phyloP scores from a whole-genome alignment of 2,113 vertebrate genomes.

The Indri indri region DNA sequence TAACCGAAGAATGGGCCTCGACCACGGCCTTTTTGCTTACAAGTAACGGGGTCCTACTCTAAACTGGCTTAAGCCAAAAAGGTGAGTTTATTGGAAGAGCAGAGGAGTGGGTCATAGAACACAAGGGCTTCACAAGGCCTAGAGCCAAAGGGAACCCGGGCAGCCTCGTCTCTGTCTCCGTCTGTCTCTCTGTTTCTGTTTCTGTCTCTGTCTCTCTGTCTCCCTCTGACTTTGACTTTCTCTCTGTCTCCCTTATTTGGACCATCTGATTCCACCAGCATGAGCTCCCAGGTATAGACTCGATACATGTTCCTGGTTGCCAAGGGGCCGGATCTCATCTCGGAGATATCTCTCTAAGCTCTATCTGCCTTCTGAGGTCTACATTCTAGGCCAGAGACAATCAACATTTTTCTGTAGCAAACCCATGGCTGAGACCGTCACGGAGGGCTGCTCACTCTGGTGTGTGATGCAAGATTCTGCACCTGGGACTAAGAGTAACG shows the following conservation, averaged over 20 bases:
- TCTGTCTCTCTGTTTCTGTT: neutral
- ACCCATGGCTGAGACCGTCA: neutral
- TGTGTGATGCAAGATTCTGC: fast-evolving
- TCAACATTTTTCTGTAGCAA: neutral
- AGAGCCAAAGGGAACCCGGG: fast-evolving
- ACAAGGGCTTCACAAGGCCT: neutral
- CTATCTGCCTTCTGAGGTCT: neutral
- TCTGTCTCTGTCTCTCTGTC: neutral
- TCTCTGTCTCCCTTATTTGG: neutral
- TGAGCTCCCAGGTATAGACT: neutral
- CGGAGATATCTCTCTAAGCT: neutral
- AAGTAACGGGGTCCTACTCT: neutral
- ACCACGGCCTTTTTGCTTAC: neutral
- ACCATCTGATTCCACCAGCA: neutral
- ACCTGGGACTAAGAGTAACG: fast-evolving
- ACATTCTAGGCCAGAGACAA: neutral
- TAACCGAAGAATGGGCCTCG: neutral
- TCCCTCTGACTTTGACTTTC: neutral
- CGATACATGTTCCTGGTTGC: too few species aligned
- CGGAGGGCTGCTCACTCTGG: neutral
- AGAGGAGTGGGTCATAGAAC: neutral
- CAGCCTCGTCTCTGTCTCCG: too few species aligned
- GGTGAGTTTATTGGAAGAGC: neutral
- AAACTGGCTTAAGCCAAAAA: neutral
- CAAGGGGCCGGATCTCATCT: neutral